These are phyloP conservation scores for Drosophila melanogaster DNA, from an alignment of 1,140 invertebrate species.

Conservation along the genomic window DNA sequence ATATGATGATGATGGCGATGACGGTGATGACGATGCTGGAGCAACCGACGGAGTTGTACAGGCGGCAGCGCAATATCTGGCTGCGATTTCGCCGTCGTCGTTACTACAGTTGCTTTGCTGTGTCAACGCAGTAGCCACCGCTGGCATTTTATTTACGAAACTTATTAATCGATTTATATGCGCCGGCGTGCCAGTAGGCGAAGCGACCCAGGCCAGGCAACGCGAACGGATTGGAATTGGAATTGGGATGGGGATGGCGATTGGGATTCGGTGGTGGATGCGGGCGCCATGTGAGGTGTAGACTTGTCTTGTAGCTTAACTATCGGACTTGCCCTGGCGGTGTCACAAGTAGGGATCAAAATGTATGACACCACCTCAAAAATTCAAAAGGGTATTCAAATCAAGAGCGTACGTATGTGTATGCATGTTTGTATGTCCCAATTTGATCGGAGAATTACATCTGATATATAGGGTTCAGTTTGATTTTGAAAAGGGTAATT, in stretches of 20 bases:
- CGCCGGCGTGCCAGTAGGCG: conserved; percentile 57
- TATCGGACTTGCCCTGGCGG: too few relatives aligned
- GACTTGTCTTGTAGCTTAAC: conserved; percentile 24
- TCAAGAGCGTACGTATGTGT: too few relatives aligned
- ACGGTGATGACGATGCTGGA: conserved; percentile 3
- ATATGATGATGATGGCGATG: not conserved
- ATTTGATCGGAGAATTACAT: too few relatives aligned
- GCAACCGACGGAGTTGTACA: conserved; percentile 32
- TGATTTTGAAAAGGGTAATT: conserved; percentile 52
- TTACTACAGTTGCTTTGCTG: conserved; percentile 32
- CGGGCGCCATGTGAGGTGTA: not conserved
- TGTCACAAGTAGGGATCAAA: too few relatives aligned
- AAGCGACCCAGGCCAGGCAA: conserved; percentile 20
- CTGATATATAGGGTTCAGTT: conserved; percentile 4
- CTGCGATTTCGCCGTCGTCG: conserved; percentile 22
- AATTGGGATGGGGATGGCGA: not conserved
- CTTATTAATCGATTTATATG: conserved; percentile 81
- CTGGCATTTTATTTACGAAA: conserved; percentile 78
- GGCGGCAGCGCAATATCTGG: conserved; percentile 44
- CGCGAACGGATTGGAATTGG: not conserved
- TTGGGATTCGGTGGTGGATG: conserved; percentile 34
- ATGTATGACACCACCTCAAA: too few relatives aligned
- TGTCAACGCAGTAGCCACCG: conserved; percentile 31
- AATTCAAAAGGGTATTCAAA: too few relatives aligned
- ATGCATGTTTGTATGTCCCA: too few relatives aligned